phyloP scores from a whole-genome alignment of 1,140 invertebrate species.

The Drosophila teissieri region DNA sequence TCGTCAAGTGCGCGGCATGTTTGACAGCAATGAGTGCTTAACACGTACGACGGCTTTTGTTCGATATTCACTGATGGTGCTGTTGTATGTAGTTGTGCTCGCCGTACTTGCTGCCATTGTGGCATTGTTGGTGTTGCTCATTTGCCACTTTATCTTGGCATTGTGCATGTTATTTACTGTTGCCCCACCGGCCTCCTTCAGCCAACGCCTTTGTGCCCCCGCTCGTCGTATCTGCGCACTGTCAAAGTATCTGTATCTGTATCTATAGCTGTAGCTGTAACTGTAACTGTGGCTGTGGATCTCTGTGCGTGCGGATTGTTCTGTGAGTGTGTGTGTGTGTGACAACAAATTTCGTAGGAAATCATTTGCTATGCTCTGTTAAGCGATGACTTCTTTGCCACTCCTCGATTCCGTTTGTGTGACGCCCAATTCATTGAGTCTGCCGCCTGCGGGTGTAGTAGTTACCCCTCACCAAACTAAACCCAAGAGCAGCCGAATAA shows the following conservation, averaged over 20 bases:
- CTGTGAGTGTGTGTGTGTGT: too few species aligned
- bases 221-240: conserved; percentile 25
- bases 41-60: conserved; percentile 80
- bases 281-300: not conserved
- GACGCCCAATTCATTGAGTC: conserved; percentile 75
- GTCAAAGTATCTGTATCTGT: conserved; percentile 40
- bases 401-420: conserved; percentile 30
- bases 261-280: conserved; percentile 5
- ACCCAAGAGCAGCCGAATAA: conserved; percentile 33
- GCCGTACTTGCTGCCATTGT: conserved; percentile 51
- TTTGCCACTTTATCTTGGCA: conserved; percentile 79
- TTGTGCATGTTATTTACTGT: conserved; percentile 79
- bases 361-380: conserved; percentile 72
- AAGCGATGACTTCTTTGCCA: conserved; percentile 62
- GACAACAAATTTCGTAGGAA: conserved; percentile 71
- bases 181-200: conserved; percentile 42
- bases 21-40: conserved; percentile 81
- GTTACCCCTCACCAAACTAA: conserved; percentile 32
- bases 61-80: conserved; percentile 53
- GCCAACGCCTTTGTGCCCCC: conserved; percentile 32
- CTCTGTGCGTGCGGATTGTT: conserved; percentile 39
- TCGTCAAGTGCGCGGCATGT: conserved; percentile 75
- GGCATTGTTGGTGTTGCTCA: conserved; percentile 60
- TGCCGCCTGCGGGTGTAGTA: conserved; percentile 34
- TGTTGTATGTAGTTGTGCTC: conserved; percentile 27